A percentile compares a stretch with the other conserved stretches of the same genome.
Conservation (phyloP, 92 coral and sea anemone species). For the Parazoanthus darwini region DNA sequence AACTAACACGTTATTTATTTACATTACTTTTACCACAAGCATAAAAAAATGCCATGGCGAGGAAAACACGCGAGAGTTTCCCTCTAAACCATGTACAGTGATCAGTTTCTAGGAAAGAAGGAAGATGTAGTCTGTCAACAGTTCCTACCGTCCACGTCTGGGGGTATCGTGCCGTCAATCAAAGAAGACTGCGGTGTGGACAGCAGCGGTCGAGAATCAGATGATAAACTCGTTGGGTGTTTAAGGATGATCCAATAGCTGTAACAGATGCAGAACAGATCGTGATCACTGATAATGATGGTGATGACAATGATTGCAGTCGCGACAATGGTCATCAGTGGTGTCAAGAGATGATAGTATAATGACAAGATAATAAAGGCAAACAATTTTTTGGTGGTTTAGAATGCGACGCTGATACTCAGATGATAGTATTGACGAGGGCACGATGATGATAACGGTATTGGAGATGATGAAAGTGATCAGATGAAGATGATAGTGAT, state of each 20-base stretch:
- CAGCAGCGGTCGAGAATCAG: slow-evolving; percentile 32
- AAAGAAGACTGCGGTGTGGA: not conserved
- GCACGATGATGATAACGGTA: not conserved
- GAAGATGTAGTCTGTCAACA: too few relatives aligned
- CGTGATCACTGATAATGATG: not conserved
- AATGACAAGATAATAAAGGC: too few relatives aligned
- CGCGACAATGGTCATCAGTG: not conserved
- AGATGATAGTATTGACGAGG: too few relatives aligned
- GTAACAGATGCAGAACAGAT: not conserved
- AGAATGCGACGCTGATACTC: too few relatives aligned
- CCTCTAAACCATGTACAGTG: too few relatives aligned
- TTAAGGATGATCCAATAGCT: slow-evolving; percentile 35
- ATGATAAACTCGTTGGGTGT: not conserved
- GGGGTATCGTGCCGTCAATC: not conserved
- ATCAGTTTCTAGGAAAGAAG: not conserved
- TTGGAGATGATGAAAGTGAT: not conserved
- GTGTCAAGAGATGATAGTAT: not conserved
- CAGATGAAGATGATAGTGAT: not conserved
- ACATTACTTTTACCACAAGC: too few relatives aligned
- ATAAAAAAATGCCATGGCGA: not conserved
- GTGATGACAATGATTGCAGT: too few relatives aligned
- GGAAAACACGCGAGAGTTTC: not conserved
- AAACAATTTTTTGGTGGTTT: too few relatives aligned
- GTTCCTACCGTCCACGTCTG: not conserved
- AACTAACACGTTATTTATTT: too few relatives aligned